A percentile compares a stretch with the other conserved stretches of the same genome.
These are phyloP conservation scores for Bos javanicus DNA, from an alignment of 2,113 vertebrate genomes.

Conservation along the genomic window DNA sequence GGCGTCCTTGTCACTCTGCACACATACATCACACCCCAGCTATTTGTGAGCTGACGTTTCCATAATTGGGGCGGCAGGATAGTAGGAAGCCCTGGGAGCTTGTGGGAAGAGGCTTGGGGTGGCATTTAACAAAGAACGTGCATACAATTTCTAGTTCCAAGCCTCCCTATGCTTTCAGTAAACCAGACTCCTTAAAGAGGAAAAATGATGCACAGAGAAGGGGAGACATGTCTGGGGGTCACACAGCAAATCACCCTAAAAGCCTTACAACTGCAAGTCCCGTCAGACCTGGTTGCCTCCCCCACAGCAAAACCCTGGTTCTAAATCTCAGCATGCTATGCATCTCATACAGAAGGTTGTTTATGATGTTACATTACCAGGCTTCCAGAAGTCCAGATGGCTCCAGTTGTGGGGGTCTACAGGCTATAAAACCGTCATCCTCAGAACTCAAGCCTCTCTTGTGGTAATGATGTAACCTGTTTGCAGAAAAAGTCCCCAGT, in stretches of 20 bases:
- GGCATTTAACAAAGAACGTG: background rate
- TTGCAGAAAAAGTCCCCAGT: background rate
- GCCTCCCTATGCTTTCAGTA: background rate
- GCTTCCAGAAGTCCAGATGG: conserved; percentile 23
- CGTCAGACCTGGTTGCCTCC: background rate
- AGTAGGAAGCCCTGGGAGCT: background rate
- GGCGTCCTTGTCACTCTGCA: background rate
- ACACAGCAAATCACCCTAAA: background rate
- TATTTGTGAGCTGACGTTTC: background rate
- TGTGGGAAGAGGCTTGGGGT: background rate
- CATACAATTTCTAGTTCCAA: background rate
- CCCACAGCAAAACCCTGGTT: background rate
- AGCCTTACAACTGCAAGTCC: background rate
- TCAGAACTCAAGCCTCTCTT: background rate
- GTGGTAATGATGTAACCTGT: conserved; percentile 1
- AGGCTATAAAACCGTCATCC: background rate
- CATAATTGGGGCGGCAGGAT: background rate
- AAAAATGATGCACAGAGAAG: background rate
- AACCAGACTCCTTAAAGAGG: background rate
- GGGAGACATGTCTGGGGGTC: background rate
- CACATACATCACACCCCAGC: background rate
- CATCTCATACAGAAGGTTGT: background rate
- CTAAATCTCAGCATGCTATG: background rate
- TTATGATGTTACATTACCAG: background rate
- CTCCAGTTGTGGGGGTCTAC: background rate